Evolutionary conservation across 2,797 vertebrate species (phyloP), one percentile per base, ranked within the genome.

Genomic region (Oreochromis mossambicus): DNA sequence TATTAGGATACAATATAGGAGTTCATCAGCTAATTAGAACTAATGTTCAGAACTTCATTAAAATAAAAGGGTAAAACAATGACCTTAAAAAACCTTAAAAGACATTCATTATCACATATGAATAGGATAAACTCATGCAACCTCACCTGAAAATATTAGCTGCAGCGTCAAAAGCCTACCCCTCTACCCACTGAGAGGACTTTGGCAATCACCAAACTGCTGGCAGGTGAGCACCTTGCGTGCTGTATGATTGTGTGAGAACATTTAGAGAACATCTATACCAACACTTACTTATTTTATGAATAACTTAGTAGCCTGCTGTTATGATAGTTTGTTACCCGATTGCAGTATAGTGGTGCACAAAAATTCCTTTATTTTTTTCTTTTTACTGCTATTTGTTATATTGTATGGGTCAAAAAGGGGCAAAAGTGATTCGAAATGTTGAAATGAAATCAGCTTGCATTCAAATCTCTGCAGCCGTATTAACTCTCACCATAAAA

Each of bases 401-500:
- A 3, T 19, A 32, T 13, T 75, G 43, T 17, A 8, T 13, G 26
- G 24, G 15, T 12, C 43, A 75, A 19, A 50, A 50, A 32, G 9
- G 6, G 24, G 15, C 9, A 19, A 48, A 32, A 2, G 0, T 7
- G 14, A 73, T 29, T 29, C 32, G 24, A 73, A 70, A 70, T 26
- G 41, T 61, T n/a, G 14, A 56, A 8, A 13, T 32, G 32, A 78
- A 84, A 80, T 21, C 12, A 26, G 21, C 26, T 8, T 55, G 24
- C 13, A n/a, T 56, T 82, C 38, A 86, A 58, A 63, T 80, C 70
- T 77, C 52, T 70, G 66, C 29, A 77, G 79, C 75, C 13, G 32
- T 77, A 85, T 88, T 68, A 79, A 85, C 58, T 13, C 13, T 77
- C 43, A 75, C 19, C 58, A 81, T 84, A 86, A 81, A 83, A 43